Base-by-base conservation (phyloP, 1,140 invertebrate species). In the Lepidurus packardi region DNA sequence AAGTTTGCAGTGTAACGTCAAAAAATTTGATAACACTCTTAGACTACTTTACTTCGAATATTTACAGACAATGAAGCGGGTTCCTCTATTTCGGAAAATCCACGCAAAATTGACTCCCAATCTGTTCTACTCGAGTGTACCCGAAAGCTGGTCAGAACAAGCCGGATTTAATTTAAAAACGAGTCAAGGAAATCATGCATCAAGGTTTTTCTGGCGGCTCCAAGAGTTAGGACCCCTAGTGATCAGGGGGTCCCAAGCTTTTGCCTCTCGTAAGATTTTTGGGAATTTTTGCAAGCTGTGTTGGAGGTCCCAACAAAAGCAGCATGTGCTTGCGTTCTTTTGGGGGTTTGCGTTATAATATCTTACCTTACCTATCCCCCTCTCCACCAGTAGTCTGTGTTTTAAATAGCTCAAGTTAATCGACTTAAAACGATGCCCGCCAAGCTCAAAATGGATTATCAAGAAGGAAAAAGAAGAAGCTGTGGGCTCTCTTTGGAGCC, bases 341-440 rank as follows among this genome's bases (percentile, higher is more conserved):
- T n/a, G 21, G 53, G 16, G 16, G 6, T 65, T 65, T 65, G 16
- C 21, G 16, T 65, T 65, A n/a, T 13, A n/a, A 9, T 65, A 13
- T 16, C 13, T 16, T 13, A 11, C 8, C 53, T 21, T 21, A 13
- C 53, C 13, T 65, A 13, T 21, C 13, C 53, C 53, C 13, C 8
- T n/a, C 21, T 65, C 2, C 53, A 13, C 53, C 53, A 65, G 21
- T 21, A 11, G 53, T 65, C 21, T 21, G 34, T 34, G 16, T 65
- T 65, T 65, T n/a, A n/a, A 65, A 65, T 65, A 65, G 53, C 53
- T n/a, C 53, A 5, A 65, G 53, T 65, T 65, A 65, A 65, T 65
- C 53, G 53, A 65, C 53, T 65, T 65, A 65, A 65, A 65, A 65
- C 21, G 53, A 65, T 65, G 16, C 21, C 53, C 21, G 16, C 21